Evolutionary conservation across 2,113 vertebrate genomes (phyloP).

Genomic region (Andinoacara biseriatus): DNA sequence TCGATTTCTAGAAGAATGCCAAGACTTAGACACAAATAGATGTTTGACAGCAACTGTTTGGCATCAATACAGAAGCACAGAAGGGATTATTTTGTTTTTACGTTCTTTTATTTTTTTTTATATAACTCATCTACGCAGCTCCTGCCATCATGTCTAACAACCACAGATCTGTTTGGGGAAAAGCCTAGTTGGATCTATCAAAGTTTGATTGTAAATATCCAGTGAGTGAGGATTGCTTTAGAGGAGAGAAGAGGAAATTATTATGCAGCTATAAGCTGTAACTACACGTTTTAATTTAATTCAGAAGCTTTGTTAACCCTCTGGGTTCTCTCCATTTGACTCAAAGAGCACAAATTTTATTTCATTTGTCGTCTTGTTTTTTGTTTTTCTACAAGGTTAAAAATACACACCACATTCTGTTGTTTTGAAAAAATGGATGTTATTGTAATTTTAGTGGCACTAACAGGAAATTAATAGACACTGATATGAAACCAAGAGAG

Average conservation of each 20-base stretch:
- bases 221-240: neutral
- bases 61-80: neutral
- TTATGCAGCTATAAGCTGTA: neutral
- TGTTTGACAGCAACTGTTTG: neutral
- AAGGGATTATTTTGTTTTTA: neutral
- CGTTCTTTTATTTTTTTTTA: neutral
- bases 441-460: neutral
- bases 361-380: neutral
- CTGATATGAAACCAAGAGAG: neutral
- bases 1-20: neutral
- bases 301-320: neutral
- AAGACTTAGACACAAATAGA: neutral
- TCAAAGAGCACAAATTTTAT: neutral
- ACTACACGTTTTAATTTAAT: neutral
- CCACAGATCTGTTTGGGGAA: slow-evolving; percentile 1
- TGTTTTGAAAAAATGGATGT: neutral
- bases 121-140: neutral
- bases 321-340: neutral
- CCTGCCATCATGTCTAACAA: neutral
- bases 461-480: neutral
- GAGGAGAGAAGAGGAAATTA: neutral
- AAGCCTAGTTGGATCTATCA: slow-evolving; percentile 4
- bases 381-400: neutral
- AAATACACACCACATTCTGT: neutral
- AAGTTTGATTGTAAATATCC: neutral